Percentiles rank a stretch among this genome's conserved stretches.
Conservation (phyloP, 2,797 vertebrate species). For the Cottoperca gobio region DNA sequence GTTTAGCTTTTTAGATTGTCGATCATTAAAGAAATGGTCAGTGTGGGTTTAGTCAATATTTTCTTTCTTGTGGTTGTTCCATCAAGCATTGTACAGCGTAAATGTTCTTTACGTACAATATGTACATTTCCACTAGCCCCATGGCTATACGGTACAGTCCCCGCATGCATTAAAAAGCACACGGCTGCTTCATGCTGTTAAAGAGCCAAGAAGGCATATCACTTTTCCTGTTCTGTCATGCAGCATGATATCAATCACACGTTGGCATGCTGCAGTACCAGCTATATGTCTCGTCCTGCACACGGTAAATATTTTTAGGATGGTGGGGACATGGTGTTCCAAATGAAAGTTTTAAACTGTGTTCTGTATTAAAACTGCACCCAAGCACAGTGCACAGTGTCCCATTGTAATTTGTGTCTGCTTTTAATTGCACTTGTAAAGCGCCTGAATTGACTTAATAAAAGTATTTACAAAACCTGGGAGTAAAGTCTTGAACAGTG, state of each 20-base stretch:
- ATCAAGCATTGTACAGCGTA: not conserved
- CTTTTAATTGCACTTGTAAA: constrained; percentile 15
- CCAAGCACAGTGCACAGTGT: not conserved
- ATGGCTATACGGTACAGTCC: not conserved
- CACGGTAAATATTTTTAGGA: constrained; percentile 54
- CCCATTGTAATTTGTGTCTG: not conserved
- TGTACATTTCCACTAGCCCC: not conserved
- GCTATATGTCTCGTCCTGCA: constrained; percentile 41
- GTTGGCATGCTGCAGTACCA: constrained; percentile 45
- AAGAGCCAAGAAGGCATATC: constrained; percentile 36
- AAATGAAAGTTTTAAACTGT: constrained; percentile 17
- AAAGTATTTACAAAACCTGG: not conserved
- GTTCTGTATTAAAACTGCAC: constrained; percentile 1
- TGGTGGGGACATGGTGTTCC: constrained; percentile 42
- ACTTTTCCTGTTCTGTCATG: constrained; percentile 41
- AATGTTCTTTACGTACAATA: constrained; percentile 6
- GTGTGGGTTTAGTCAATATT: not conserved
- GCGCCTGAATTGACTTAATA: no score
- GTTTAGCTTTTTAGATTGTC: not conserved
- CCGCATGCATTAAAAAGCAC: not conserved
- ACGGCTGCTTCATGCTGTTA: constrained; percentile 11
- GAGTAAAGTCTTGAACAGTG: not conserved
- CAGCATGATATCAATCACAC: constrained; percentile 52
- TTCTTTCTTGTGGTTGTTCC: not conserved
- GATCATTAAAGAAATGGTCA: not conserved